Percentiles rank a stretch among this genome's conserved stretches.
phyloP scores from a whole-genome alignment of 35 echinoderm and acorn worm species.

The Chiridota heheva region DNA sequence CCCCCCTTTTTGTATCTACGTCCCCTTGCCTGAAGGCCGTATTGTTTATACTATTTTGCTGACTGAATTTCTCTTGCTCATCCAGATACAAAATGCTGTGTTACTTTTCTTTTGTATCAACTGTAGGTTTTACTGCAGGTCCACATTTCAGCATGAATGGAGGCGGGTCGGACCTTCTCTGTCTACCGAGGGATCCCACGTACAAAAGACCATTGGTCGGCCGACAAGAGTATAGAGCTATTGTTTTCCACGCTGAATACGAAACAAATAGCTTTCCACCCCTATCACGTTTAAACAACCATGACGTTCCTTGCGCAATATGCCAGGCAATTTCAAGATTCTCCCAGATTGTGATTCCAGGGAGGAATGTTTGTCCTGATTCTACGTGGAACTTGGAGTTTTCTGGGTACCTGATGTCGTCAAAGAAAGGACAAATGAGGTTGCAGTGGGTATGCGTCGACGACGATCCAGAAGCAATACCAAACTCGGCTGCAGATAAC shows the following conservation, averaged over 20 bases:
- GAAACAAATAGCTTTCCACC: slow-evolving; percentile 14
- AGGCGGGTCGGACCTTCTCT: not conserved
- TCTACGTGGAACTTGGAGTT: slow-evolving; percentile 38
- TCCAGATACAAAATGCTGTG: too few relatives aligned
- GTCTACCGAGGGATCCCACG: slow-evolving; percentile 29
- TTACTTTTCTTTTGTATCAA: too few relatives aligned
- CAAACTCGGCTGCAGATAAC: too few relatives aligned
- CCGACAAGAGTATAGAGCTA: slow-evolving; percentile 1
- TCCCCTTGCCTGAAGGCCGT: too few relatives aligned
- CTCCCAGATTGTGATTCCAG: slow-evolving; percentile 21
- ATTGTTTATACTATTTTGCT: too few relatives aligned
- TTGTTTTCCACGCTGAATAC: slow-evolving; percentile 30
- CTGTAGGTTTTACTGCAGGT: too few relatives aligned
- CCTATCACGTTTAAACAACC: slow-evolving; percentile 3
- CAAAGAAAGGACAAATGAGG: too few relatives aligned
- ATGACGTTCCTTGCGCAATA: slow-evolving; percentile 33
- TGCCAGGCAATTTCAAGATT: not conserved
- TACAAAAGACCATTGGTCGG: slow-evolving; percentile 27
- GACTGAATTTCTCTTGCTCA: too few relatives aligned
- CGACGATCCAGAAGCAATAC: too few relatives aligned
- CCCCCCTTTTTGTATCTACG: too few relatives aligned
- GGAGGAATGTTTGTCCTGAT: slow-evolving; percentile 33
- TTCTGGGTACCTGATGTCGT: slow-evolving; percentile 33
- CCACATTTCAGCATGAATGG: not conserved
- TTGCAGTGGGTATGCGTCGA: too few relatives aligned